phyloP scores from a whole-genome alignment of 2,888 invertebrate genomes.

The Ametastegia equiseti region DNA sequence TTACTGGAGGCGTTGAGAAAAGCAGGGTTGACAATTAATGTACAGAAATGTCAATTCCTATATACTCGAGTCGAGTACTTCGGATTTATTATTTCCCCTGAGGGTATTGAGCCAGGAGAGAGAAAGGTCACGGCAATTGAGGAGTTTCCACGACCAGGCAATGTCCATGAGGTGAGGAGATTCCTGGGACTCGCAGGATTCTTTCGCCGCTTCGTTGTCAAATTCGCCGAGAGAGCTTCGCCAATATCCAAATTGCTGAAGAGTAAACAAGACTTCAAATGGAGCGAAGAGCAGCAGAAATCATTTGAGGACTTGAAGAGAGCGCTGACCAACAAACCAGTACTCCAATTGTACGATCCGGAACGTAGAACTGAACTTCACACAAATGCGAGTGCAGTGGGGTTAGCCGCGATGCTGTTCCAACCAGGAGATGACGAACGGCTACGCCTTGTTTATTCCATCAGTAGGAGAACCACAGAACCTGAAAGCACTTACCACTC shows the following conservation, averaged over 20 bases:
- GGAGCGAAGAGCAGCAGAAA: not conserved
- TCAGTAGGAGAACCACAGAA: conserved; percentile 63
- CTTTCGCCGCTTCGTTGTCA: conserved; percentile 41
- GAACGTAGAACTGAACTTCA: not conserved
- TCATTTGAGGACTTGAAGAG: not conserved
- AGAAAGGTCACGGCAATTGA: not conserved
- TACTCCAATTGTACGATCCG: not conserved
- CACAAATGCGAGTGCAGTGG: not conserved
- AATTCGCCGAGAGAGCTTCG: conserved; percentile 25
- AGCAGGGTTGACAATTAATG: not conserved
- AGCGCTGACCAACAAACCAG: not conserved
- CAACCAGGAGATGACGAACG: not conserved
- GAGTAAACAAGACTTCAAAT: not conserved
- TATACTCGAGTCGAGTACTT: not conserved
- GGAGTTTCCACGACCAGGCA: not conserved
- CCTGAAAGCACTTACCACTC: conserved; percentile 56
- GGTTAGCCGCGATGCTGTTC: not conserved
- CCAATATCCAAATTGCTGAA: conserved; percentile 31
- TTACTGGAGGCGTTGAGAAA: not conserved
- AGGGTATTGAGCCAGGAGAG: not conserved
- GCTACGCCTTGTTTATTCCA: conserved; percentile 45
- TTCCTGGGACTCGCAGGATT: conserved; percentile 45
- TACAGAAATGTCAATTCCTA: not conserved
- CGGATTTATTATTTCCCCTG: not conserved
- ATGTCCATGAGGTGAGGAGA: conserved; percentile 30